A percentile compares a stretch with the other conserved stretches of the same genome.
These are phyloP conservation scores for Drosophila pachea DNA, from an alignment of 1,140 invertebrate species.

Conservation along the genomic window DNA sequence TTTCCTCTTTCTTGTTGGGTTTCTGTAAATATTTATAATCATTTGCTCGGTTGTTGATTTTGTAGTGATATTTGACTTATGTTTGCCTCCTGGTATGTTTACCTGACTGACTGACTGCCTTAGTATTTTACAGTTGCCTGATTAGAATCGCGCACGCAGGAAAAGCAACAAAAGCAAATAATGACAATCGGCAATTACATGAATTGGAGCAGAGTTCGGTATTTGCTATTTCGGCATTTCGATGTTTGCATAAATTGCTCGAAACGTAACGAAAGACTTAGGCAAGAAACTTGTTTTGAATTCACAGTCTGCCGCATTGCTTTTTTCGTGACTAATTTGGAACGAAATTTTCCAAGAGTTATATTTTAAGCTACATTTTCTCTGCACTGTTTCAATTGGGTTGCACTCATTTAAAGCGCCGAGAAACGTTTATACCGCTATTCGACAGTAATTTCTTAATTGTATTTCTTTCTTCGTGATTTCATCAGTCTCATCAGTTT, in stretches of 20 bases:
- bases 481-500: slow-evolving; percentile 1
- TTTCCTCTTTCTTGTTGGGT: slow-evolving; percentile 10
- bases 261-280: slow-evolving; percentile 58
- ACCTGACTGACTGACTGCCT: slow-evolving; percentile 24
- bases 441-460: slow-evolving; percentile 69
- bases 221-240: slow-evolving; percentile 52
- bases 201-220: slow-evolving; percentile 65
- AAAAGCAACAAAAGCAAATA: slow-evolving; percentile 8
- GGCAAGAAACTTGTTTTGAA: slow-evolving; percentile 59
- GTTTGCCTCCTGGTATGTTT: slow-evolving; percentile 72
- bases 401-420: slow-evolving; percentile 59
- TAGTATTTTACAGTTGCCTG: slow-evolving; percentile 66
- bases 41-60: slow-evolving; percentile 41
- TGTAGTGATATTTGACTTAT: slow-evolving; percentile 67
- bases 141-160: slow-evolving; percentile 42
- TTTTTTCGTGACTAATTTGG: slow-evolving; percentile 71
- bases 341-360: slow-evolving; percentile 57
- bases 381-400: slow-evolving; percentile 68
- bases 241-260: slow-evolving; percentile 72
- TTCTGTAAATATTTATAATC: slow-evolving; percentile 13
- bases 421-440: slow-evolving; percentile 39
- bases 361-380: slow-evolving; percentile 38
- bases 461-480: slow-evolving; percentile 24
- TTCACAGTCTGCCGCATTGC: slow-evolving; percentile 28
- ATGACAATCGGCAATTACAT: slow-evolving; percentile 67